Evolutionary conservation across 2,888 invertebrate genomes (phyloP), one percentile per base, ranked within the genome.

Genomic region (Papilio protenor): DNA sequence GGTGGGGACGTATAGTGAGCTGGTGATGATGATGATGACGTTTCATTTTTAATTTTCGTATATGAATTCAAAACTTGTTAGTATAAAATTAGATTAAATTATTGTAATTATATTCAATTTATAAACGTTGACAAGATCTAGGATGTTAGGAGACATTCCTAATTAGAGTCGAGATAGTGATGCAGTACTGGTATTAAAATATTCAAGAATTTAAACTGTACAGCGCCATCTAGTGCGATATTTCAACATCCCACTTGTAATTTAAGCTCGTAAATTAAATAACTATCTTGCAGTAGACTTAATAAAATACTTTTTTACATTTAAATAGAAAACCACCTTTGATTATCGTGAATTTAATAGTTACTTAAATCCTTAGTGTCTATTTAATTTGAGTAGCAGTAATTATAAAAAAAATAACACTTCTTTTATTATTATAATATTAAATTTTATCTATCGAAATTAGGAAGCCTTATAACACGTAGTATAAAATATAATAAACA

Each of bases 271-370:
- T 75, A 66, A 75, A 78, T 73, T 57, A 57, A 66, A 75, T 64
- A 78, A 77, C 69, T 59, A 79, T 78, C 76, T 74, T 77, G 77
- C 70, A 73, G 47, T 66, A 47, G 45, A 45, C 45, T 66, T 77
- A 59, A 57, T 45, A 64, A 55, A 72, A 61, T 16, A 33, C 14
- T 21, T 64, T 10, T 64, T 27, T 33, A 33, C 33, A 64, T 33
- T 64, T 18, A 33, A 64, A 27, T 64, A 64, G 64, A 33, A 64
- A 64, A 64, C 33, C 18, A 33, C 16, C 27, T 27, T 27, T 64
- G 2, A 27, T 27, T 33, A 8, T 10, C 52, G 52, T 52, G 16
- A 18, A 18, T 6, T 40, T 40, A 40, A 40, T 40, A 8, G 40
- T 40, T 40, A 40, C 1, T 40, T 40, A 49, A 49, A 52, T 52